Evolutionary conservation across 1,140 invertebrate species (phyloP).

Genomic region (Globodera rostochiensis): DNA sequence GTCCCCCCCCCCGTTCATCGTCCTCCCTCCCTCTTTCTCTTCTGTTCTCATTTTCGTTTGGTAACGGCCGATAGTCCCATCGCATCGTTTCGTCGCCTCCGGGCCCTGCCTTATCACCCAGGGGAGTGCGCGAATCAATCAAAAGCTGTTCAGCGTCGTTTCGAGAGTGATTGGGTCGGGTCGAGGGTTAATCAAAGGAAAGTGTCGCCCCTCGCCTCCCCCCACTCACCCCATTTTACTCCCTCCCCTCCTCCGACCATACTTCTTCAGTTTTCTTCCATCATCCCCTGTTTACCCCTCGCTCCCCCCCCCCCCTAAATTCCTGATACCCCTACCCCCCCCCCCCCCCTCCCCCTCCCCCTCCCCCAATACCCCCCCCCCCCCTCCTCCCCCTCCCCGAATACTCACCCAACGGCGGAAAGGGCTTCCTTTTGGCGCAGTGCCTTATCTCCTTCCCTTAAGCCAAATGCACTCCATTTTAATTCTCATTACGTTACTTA

Average conservation of each 20-base stretch:
- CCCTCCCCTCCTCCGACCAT: neutral
- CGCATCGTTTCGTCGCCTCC: neutral
- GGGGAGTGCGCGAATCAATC: neutral
- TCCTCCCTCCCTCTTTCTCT: too few species aligned
- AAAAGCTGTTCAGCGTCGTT: neutral
- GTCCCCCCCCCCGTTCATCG: too few species aligned
- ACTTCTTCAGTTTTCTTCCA: neutral
- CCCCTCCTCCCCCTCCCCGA: too few species aligned
- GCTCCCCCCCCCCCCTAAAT: too few species aligned
- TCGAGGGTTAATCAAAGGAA: neutral
- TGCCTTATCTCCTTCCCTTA: too few species aligned
- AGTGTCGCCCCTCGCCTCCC: neutral
- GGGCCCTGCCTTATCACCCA: neutral
- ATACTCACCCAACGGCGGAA: too few species aligned
- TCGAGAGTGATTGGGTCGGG: conserved; percentile 1
- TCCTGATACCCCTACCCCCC: too few species aligned
- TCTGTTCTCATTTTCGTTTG: neutral
- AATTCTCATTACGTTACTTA: too few species aligned
- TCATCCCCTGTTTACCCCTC: neutral
- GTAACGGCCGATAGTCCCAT: neutral
- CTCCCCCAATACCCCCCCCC: too few species aligned
- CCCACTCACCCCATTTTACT: neutral
- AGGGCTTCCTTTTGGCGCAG: too few species aligned
- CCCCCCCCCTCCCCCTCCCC: too few species aligned
- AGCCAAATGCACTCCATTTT: too few species aligned